Base-by-base conservation (phyloP, 2,113 vertebrate species). In the Zapus hudsonius region DNA sequence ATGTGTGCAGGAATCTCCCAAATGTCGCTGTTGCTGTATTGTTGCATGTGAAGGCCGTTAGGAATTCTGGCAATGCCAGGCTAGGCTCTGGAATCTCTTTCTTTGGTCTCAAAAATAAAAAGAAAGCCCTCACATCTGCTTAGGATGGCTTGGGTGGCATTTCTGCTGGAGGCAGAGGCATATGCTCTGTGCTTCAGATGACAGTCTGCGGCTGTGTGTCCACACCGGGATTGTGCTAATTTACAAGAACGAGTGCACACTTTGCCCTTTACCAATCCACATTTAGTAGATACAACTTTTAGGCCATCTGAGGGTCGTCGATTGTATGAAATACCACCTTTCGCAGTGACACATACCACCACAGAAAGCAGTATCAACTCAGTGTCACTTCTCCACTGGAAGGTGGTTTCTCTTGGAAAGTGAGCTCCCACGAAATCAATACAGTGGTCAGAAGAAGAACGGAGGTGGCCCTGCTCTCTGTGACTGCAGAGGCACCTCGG, bases 91-190 rank as follows among this genome's bases (percentile, higher is more conserved):
- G 67, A 74, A 75, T 80, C 10, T 92, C 23, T 88, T 40, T 75
- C 42, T 89, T 59, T 85, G 59, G 13, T 85, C 52, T 83, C 61
- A 42, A 59, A 80, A 57, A 73, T 86, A 57, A 83, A 38, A 93
- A 78, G 17, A 81, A 88, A 84, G 47, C 64, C 38, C 42, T 76
- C 17, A 9, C 11, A 44, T 93, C 52, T 69, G 67, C 80, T 67
- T 73, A 31, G 42, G 38, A 79, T 88, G 55, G 23, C 64, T 33
- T 47, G 36, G 42, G 36, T 36, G 57, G 5, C 64, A 17, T 16
- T 95, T 94, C 89, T 84, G 38, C 42, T 70, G 86, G 59, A 89
- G 89, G 42, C 44, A 93, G 36, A 25, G 90, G 61, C n/a, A n/a
- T n/a, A n/a, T n/a, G n/a, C n/a, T n/a, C n/a, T n/a, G n/a, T n/a